phyloP scores from a whole-genome alignment of 2,888 invertebrate species.

The Dynastes hyllus region DNA sequence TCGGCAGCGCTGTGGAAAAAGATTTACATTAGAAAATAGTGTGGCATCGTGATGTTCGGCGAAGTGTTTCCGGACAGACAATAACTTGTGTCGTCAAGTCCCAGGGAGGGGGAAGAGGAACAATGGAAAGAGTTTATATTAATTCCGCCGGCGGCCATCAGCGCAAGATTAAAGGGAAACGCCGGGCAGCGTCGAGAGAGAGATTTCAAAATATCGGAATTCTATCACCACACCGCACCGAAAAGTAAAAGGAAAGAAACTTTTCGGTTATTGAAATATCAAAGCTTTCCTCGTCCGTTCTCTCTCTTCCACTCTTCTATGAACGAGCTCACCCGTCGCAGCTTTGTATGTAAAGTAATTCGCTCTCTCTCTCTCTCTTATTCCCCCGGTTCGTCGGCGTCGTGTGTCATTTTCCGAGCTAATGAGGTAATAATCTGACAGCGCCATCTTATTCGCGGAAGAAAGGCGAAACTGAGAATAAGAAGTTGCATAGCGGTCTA shows the following conservation, averaged over 20 bases:
- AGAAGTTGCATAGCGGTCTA: neutral
- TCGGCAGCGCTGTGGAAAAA: constrained; percentile 13
- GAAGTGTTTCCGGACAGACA: constrained; percentile 39
- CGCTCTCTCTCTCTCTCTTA: neutral
- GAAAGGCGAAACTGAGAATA: constrained; percentile 8
- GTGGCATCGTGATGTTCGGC: constrained; percentile 27
- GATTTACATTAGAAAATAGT: constrained; percentile 46
- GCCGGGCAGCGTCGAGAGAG: constrained; percentile 6
- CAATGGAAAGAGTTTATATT: constrained; percentile 55
- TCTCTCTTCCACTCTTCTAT: neutral
- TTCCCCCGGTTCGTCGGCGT: neutral
- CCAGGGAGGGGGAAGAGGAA: neutral
- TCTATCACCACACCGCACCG: constrained; percentile 24
- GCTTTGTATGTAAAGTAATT: neutral
- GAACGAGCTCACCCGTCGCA: neutral
- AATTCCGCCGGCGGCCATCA: constrained; percentile 57
- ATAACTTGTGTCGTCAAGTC: constrained; percentile 40
- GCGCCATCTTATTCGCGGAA: neutral
- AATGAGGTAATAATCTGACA: constrained; percentile 35
- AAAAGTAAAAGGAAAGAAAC: constrained; percentile 35
- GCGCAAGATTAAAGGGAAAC: constrained; percentile 57
- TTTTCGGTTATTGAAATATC: constrained; percentile 40
- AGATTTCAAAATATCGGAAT: constrained; percentile 45
- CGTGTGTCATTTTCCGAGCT: neutral
- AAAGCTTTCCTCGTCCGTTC: neutral